Evolutionary conservation across 2,888 invertebrate genomes (phyloP), one percentile per base, ranked within the genome.

Genomic region (Apantesis nais): DNA sequence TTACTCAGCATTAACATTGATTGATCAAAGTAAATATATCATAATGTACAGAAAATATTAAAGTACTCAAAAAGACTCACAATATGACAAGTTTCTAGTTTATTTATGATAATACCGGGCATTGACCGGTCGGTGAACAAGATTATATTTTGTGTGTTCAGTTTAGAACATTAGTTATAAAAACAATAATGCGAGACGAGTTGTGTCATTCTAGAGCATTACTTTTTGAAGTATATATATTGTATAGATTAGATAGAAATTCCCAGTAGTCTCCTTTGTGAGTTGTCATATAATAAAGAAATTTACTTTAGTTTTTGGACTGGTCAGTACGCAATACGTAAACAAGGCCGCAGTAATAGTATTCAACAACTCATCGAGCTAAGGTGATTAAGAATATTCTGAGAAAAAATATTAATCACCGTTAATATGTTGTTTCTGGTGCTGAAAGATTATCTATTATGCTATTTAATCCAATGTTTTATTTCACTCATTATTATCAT

Each of bases 91-190:
- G 62, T 69, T 55, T 66, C 58, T 64, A 70, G 67, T 65, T 67
- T 80, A 67, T 55, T 71, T 61, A 75, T 67, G 52, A 66, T 70
- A 70, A 71, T 73, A 37, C 31, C 71, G 75, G 72, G 61, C 78
- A 73, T 68, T 66, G 72, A 78, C 78, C 78, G 70, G 37, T 67
- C 34, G 41, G 16, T 48, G 44, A 65, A 58, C 61, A 66, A 68
- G 58, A 78, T 41, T n/a, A 44, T 67, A 34, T 61, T 61, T 16
- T 67, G 60, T 44, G n/a, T 66, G 31, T 48, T 48, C 31, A 64
- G 31, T 58, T 66, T 29, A 39, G n/a, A 48, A 52, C 65, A 16
- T 34, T 34, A 55, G 34, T 55, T 55, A 55, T 29, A 58, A 66
- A 44, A 5, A 63, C 62, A 41, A 41, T 52, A 65, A 25, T 14